Conservation (phyloP, 2,888 invertebrate genomes). For the Muschampia plurimacula region DNA sequence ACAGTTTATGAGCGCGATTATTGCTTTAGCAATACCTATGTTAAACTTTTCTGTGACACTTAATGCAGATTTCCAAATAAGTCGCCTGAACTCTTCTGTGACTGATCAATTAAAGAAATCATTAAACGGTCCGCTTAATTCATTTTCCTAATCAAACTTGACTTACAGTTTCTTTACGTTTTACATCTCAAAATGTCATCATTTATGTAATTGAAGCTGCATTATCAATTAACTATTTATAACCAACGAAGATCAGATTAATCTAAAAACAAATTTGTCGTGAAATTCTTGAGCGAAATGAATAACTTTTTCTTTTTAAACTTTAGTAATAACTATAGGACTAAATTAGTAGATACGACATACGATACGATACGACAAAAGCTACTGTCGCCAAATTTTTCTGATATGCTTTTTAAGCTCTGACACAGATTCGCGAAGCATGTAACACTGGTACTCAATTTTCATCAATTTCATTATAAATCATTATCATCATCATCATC, state of each 20-base stretch:
- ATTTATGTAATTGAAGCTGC: not conserved
- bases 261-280: no score
- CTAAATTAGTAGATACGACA: not conserved
- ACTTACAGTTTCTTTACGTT: not conserved
- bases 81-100: slow-evolving; percentile 21
- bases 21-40: slow-evolving; percentile 17
- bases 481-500: no score
- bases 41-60: slow-evolving; percentile 7
- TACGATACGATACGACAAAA: no score
- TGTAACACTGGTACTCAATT: not conserved
- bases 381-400: no score
- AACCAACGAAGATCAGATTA: no score
- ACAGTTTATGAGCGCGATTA: not conserved
- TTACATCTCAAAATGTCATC: not conserved
- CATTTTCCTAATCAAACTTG: slow-evolving; percentile 19
- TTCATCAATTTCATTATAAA: not conserved
- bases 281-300: no score
- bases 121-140: slow-evolving; percentile 20
- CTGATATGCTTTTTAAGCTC: no score
- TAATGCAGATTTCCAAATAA: slow-evolving; percentile 19
- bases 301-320: no score
- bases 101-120: slow-evolving; percentile 31
- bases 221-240: not conserved
- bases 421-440: no score
- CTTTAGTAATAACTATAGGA: not conserved